Evolutionary conservation across 1,140 invertebrate genomes (phyloP).

Genomic region (Drosophila fuyamai): DNA sequence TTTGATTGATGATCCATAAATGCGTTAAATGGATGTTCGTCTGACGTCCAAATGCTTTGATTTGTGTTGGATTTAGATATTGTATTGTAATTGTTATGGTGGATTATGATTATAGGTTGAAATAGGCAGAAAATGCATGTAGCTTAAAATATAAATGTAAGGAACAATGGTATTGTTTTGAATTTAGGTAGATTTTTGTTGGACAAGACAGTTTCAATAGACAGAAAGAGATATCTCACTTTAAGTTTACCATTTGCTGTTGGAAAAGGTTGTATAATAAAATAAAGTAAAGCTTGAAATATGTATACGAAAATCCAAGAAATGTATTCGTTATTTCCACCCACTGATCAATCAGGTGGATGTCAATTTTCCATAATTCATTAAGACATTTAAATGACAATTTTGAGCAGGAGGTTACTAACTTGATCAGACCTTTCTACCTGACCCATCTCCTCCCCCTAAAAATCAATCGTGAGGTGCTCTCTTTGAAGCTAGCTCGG

Average conservation of each 20-base stretch:
- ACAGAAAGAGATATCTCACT: too few relatives aligned
- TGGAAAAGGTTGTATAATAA: too few relatives aligned
- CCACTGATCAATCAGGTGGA: not conserved
- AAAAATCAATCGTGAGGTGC: not conserved
- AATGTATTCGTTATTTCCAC: not conserved
- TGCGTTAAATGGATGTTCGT: constrained; percentile 26
- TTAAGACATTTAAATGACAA: constrained; percentile 6
- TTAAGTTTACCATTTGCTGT: too few relatives aligned
- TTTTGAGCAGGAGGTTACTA: constrained; percentile 7
- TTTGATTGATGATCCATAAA: constrained; percentile 42
- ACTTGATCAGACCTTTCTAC: constrained; percentile 2
- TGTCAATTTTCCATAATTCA: not conserved
- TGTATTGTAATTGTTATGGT: constrained; percentile 7
- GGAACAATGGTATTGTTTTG: too few relatives aligned
- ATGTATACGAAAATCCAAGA: not conserved
- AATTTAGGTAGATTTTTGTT: too few relatives aligned
- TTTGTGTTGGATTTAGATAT: constrained; percentile 17
- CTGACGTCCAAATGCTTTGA: constrained; percentile 17
- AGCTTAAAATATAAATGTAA: too few relatives aligned
- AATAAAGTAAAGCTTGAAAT: too few relatives aligned
- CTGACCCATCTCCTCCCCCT: not conserved
- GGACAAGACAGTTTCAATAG: too few relatives aligned
- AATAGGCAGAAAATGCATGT: not conserved
- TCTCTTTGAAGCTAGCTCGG: constrained; percentile 5
- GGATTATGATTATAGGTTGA: not conserved